phyloP scores from a whole-genome alignment of 2,113 vertebrate species.

The Gopherus evgoodei region DNA sequence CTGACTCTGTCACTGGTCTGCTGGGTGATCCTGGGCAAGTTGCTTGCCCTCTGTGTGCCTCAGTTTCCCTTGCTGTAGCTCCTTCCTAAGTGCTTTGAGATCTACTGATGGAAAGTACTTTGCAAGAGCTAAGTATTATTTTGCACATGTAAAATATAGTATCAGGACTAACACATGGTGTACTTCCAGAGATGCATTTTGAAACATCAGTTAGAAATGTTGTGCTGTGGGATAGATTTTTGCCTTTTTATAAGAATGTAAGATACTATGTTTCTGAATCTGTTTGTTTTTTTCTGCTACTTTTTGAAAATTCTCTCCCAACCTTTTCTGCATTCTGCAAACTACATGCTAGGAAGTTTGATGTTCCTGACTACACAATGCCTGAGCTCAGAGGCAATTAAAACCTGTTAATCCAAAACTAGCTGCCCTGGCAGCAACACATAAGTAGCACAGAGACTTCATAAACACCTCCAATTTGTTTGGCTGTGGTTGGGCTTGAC shows the following conservation, averaged over 20 bases:
- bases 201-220: rapidly evolving
- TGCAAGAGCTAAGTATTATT: not conserved
- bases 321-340: too few relatives aligned
- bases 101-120: not conserved
- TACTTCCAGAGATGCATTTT: not conserved
- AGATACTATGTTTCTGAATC: not conserved
- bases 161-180: not conserved
- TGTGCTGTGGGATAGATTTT: not conserved
- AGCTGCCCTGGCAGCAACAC: not conserved
- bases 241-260: too few relatives aligned
- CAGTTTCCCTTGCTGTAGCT: not conserved
- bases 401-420: rapidly evolving
- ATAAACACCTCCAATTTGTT: not conserved
- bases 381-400: rapidly evolving
- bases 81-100: not conserved
- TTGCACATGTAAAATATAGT: not conserved
- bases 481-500: not conserved
- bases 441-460: rapidly evolving
- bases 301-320: rapidly evolving
- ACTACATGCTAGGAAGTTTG: not conserved
- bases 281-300: not conserved
- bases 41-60: not conserved
- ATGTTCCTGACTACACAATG: not conserved
- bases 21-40: not conserved
- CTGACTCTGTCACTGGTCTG: not conserved